Conservation (phyloP, 2,797 vertebrate species). For the Orestias chungarensis region DNA sequence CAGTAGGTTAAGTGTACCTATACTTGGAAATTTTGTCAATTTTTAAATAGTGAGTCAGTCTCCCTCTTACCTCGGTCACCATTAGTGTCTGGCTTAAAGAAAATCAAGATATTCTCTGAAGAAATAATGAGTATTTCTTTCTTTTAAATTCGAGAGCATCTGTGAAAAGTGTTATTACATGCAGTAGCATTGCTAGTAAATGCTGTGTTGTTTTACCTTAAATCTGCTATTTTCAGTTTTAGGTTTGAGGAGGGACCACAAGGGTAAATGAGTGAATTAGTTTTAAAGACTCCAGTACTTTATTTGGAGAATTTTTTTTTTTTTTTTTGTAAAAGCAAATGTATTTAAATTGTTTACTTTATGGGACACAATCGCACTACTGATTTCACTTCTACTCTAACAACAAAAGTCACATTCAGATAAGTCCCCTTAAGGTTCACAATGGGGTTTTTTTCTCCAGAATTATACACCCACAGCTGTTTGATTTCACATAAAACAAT, state of each 20-base stretch:
- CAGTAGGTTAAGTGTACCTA: conserved; percentile 61
- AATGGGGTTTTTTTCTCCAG: conserved; percentile 33
- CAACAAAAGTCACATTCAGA: conserved; percentile 18
- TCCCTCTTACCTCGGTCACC: conserved; percentile 35
- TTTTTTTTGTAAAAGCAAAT: conserved; percentile 29
- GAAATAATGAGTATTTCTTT: conserved; percentile 63
- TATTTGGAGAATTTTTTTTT: conserved; percentile 53
- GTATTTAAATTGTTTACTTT: conserved; percentile 60
- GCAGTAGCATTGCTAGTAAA: conserved; percentile 35
- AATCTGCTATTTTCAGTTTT: conserved; percentile 47
- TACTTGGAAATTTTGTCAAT: conserved; percentile 48
- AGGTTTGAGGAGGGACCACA: conserved; percentile 70
- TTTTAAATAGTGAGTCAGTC: conserved; percentile 47
- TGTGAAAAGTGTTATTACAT: conserved; percentile 39
- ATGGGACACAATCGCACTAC: conserved; percentile 68
- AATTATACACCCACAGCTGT: conserved; percentile 19
- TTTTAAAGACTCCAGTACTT: conserved; percentile 69
- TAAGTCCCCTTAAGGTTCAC: conserved; percentile 31
- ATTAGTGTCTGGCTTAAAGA: conserved; percentile 63
- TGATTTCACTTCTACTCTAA: conserved; percentile 58
- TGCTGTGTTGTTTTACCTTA: conserved; percentile 11
- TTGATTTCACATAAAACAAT: neutral
- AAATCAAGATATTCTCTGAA: conserved; percentile 62
- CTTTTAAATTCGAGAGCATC: conserved; percentile 61
- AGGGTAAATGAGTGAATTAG: conserved; percentile 46